Base-by-base conservation (phyloP, 64 coral and sea anemone genomes). In the Montipora foliosa region DNA sequence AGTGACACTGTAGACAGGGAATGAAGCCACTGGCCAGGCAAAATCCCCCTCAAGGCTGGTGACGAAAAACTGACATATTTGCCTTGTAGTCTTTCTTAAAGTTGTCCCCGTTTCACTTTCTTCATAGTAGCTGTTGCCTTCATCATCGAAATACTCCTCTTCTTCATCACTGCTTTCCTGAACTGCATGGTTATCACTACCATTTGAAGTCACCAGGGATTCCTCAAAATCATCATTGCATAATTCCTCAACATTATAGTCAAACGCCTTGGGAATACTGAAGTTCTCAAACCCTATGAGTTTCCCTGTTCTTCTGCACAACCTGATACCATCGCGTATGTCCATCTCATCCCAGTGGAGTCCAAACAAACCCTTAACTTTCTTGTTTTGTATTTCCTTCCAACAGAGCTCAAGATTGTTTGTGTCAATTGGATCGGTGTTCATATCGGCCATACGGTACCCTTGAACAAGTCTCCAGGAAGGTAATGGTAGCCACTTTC, bases 261-360 rank as follows among this genome's bases (percentile, higher is more conserved):
- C 71, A 20, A 29, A 44, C 20, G 21, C 71, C 16, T 16, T 74
- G 16, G 22, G 47, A 51, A 74, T 16, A 2, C 16, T 74, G 0
- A 74, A 52, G 52, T 84, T 79, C 44, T 92, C 90, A 74, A 92
- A 84, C 8, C 90, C 79, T 53, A 76, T 52, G 52, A 75, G n/a
- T 61, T 84, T 44, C 14, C 71, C 68, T 8, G 90, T 75, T 46
- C 90, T 50, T 74, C 57, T 83, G 29, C 90, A 92, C 5, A 83
- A 24, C 6, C 67, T 79, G 29, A 92, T 67, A 6, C 90, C 90
- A 68, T 58, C 66, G 22, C 82, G 73, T 55, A 24, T 91, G 12
- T 67, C 84, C 16, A 92, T 92, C 70, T 92, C 90, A 83, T 84
- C 90, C 80, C 79, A 92, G 60, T 92, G 79, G 6, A 83, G 11